These are phyloP conservation scores for Tetrapedia diversipes DNA, from an alignment of 2,888 invertebrate genomes.

Conservation along the genomic window DNA sequence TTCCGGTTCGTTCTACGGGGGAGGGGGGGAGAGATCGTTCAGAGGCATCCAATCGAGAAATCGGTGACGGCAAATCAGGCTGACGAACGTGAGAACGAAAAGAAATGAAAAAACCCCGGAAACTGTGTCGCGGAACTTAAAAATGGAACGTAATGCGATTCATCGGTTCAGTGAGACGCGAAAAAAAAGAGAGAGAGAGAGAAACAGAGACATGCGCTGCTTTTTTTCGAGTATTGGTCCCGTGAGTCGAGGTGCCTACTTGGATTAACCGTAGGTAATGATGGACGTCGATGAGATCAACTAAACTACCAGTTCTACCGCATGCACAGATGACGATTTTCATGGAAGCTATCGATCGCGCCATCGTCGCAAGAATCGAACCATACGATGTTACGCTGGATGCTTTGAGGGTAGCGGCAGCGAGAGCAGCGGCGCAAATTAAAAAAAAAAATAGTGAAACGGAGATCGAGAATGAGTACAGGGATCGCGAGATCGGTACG, in stretches of 20 bases:
- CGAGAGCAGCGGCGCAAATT: slow-evolving; percentile 21
- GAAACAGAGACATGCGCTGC: slow-evolving; percentile 18
- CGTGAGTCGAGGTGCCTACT: slow-evolving; percentile 1
- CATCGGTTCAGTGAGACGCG: not conserved
- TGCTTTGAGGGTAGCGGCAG: slow-evolving; percentile 3
- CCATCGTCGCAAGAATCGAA: not conserved
- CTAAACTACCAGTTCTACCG: slow-evolving; percentile 32
- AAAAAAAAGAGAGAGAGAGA: too few relatives aligned
- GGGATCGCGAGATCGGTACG: slow-evolving; percentile 6
- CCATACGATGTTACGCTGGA: not conserved
- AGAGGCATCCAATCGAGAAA: slow-evolving; percentile 67
- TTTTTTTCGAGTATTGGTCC: not conserved
- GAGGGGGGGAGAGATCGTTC: slow-evolving; percentile 45
- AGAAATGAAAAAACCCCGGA: not conserved
- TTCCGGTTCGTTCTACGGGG: slow-evolving; percentile 28
- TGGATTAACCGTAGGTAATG: not conserved
- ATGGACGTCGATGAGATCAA: not conserved
- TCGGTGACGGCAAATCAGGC: slow-evolving; percentile 12
- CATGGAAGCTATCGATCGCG: slow-evolving; percentile 19
- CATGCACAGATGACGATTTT: slow-evolving; percentile 20
- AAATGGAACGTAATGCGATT: not conserved
- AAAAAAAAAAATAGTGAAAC: not conserved
- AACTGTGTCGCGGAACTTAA: not conserved
- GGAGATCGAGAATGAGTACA: not conserved
- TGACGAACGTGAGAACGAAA: slow-evolving; percentile 16